phyloP scores from a whole-genome alignment of 2,113 vertebrate species.

The Pontoporia blainvillei region DNA sequence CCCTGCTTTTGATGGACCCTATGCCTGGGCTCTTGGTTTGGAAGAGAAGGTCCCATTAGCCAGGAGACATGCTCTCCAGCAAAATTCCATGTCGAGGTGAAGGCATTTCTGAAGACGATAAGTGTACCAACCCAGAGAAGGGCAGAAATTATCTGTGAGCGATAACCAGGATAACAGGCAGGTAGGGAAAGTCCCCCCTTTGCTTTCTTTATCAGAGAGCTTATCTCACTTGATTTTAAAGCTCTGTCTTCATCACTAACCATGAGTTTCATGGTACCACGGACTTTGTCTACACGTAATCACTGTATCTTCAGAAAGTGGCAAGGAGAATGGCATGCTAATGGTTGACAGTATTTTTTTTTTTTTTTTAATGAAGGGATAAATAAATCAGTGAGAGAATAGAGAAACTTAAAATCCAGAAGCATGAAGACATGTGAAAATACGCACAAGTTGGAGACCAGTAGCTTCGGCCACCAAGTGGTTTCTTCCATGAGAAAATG shows the following conservation, averaged over 20 bases:
- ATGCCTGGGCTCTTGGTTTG: not conserved
- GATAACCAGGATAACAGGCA: not conserved
- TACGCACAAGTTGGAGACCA: not conserved
- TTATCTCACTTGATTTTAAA: not conserved
- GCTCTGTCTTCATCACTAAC: not conserved
- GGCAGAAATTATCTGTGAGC: not conserved
- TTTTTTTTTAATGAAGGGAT: not conserved
- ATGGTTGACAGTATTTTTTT: not conserved
- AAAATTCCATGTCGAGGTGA: not conserved
- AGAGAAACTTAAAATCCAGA: not conserved
- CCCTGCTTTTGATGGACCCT: not conserved
- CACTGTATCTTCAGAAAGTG: not conserved
- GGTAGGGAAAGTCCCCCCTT: not conserved
- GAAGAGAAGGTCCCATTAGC: not conserved
- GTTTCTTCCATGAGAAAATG: not conserved
- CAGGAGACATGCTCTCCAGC: not conserved
- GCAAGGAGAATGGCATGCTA: not conserved
- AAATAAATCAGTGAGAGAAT: not conserved
- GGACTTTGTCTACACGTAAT: not conserved
- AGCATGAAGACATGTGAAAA: not conserved
- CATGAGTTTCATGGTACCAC: not conserved
- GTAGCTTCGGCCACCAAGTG: not conserved
- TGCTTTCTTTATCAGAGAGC: not conserved
- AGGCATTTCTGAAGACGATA: not conserved
- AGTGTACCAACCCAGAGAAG: not conserved